Base-by-base conservation (phyloP, 2,797 vertebrate species). In the Characodon lateralis region DNA sequence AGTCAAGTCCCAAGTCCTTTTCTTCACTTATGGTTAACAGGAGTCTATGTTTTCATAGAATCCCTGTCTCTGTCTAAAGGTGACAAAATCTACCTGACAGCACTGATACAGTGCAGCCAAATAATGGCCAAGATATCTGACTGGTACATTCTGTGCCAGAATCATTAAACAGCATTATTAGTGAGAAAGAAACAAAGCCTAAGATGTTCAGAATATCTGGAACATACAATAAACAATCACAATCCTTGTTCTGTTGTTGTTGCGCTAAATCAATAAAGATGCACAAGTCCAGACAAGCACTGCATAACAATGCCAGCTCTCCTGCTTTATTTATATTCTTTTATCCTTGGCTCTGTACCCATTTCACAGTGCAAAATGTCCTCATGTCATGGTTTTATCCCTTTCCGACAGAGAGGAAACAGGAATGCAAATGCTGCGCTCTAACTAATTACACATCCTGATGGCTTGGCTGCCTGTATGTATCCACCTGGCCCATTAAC, bases 401-500 rank as follows among this genome's bases (percentile, higher is more conserved):
- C 50, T 77, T 77, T 83, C 72, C 74, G 70, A 82, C 53, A 66
- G 69, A 80, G 74, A 75, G 74, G 59, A 85, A 69, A 83, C 68
- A 68, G 66, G 69, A 78, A 89, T 83, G 74, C 80, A 84, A 90
- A 86, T 77, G 71, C 78, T 72, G 69, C 26, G 74, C 71, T 78
- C 81, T 85, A 89, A 88, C 88, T 87, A 89, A 88, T 92, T 90
- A 80, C 73, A 83, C 72, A 5, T 83, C 79, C 77, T 86, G 87
- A 83, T 83, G 71, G 73, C 81, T 85, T 77, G 7, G 78, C 82
- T 85, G 83, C 85, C 79, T 58, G 66, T 71, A 79, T 71, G 77
- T 83, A 84, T 91, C 86, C 83, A 91, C 87, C 89, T 89, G 90
- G 79, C 59, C 82, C 91, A 92, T 93, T 92, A 92, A 89, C 80